These are phyloP conservation scores for Pagetopsis macropterus DNA, from an alignment of 2,797 vertebrate genomes.

Conservation along the genomic window DNA sequence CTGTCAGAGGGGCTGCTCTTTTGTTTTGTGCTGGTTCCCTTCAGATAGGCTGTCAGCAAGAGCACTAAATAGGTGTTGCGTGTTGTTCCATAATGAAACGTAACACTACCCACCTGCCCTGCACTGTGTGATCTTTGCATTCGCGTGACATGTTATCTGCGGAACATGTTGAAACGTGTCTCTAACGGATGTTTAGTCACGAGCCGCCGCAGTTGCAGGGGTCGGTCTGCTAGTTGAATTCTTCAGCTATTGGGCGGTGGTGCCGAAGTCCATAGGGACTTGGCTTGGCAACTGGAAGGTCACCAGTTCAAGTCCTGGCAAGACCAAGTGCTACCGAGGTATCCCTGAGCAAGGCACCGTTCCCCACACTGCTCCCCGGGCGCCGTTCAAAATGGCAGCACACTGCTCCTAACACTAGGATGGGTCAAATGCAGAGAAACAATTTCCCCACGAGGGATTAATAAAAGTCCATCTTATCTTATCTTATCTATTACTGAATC, in stretches of 20 bases:
- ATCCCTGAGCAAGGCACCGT: too few relatives aligned
- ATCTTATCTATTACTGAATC: background rate
- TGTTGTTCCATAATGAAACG: slow-evolving; percentile 64
- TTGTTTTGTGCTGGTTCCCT: slow-evolving; percentile 56
- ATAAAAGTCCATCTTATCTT: too few relatives aligned
- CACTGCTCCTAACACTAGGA: too few relatives aligned
- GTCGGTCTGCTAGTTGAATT: slow-evolving; percentile 11
- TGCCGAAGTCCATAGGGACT: too few relatives aligned
- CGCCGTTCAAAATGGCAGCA: too few relatives aligned
- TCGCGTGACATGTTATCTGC: slow-evolving; percentile 49
- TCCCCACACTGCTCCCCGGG: too few relatives aligned
- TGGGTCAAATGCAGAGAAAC: too few relatives aligned
- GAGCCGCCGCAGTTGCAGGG: slow-evolving; percentile 12
- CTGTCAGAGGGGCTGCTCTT: slow-evolving; percentile 48
- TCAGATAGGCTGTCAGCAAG: slow-evolving; percentile 73
- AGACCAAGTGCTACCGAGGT: too few relatives aligned
- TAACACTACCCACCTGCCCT: slow-evolving; percentile 56
- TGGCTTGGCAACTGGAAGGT: too few relatives aligned
- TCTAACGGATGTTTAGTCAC: slow-evolving; percentile 39
- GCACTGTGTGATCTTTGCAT: slow-evolving; percentile 48
- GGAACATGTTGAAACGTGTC: slow-evolving; percentile 52
- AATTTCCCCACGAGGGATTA: too few relatives aligned
- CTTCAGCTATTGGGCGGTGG: background rate
- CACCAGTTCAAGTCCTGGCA: too few relatives aligned
- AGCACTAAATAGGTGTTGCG: slow-evolving; percentile 52